phyloP scores from a whole-genome alignment of 2,888 invertebrate genomes.

The Cerceris ruficornis region DNA sequence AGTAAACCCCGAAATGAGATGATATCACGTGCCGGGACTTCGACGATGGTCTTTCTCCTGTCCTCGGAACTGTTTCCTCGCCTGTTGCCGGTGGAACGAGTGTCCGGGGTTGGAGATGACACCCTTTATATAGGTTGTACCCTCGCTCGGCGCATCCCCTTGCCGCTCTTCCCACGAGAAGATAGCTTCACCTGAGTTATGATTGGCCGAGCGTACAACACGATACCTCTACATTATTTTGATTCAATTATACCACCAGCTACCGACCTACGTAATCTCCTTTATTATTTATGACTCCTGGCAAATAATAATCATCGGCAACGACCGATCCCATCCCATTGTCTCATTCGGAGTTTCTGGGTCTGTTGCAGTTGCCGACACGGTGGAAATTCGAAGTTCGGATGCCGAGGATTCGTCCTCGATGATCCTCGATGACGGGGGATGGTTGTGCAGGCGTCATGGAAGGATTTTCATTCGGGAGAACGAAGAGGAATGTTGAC shows the following conservation, averaged over 20 bases:
- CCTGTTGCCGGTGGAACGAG: constrained; percentile 71
- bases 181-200: constrained; percentile 77
- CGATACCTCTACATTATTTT: constrained; percentile 79
- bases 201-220: constrained; percentile 76
- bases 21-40: neutral
- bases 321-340: too few species aligned
- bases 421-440: too few species aligned
- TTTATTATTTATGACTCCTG: constrained; percentile 72
- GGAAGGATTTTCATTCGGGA: too few species aligned
- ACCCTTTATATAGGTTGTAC: constrained; percentile 75
- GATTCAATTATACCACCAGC: constrained; percentile 77
- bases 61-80: constrained; percentile 32
- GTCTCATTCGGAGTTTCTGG: neutral
- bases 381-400: neutral
- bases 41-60: constrained; percentile 8
- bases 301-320: constrained; percentile 69
- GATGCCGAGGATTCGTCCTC: too few species aligned
- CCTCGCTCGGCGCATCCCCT: constrained; percentile 75
- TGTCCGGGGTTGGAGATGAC: constrained; percentile 76
- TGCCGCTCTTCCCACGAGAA: constrained; percentile 38
- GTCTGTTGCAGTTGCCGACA: neutral
- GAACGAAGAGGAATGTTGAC: too few species aligned
- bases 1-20: neutral
- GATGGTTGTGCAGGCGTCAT: too few species aligned
- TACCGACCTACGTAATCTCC: constrained; percentile 73